Evolutionary conservation across 2,888 invertebrate genomes (phyloP).

Genomic region (Mongoloraphidia duomilia): DNA sequence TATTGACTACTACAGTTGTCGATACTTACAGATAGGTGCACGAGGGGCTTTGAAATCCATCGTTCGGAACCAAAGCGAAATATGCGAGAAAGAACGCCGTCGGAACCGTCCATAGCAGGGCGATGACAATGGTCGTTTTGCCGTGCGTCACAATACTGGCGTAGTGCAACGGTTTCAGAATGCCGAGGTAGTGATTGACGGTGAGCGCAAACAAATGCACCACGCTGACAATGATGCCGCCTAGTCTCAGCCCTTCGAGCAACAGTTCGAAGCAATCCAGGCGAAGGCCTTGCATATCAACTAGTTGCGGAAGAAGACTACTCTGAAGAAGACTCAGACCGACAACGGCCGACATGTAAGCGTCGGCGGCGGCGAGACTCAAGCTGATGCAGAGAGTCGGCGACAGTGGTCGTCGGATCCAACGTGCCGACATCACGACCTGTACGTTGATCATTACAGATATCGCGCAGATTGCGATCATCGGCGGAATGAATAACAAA

Average conservation of each 20-base stretch:
- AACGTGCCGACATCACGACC: slow-evolving; percentile 36
- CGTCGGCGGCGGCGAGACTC: slow-evolving; percentile 43
- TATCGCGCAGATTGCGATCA: slow-evolving; percentile 34
- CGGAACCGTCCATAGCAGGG: slow-evolving; percentile 41
- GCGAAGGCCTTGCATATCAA: slow-evolving; percentile 21
- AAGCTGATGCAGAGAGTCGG: slow-evolving; percentile 43
- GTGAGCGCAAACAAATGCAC: slow-evolving; percentile 46
- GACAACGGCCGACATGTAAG: slow-evolving; percentile 36
- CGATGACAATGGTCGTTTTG: slow-evolving; percentile 33
- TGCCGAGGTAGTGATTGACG: slow-evolving; percentile 51
- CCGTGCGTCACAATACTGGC: slow-evolving; percentile 34
- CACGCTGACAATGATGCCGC: slow-evolving; percentile 45
- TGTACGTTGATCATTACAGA: slow-evolving; percentile 38
- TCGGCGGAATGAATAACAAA: slow-evolving; percentile 22
- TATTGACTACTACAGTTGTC: too few species aligned
- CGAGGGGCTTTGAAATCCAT: slow-evolving; percentile 28
- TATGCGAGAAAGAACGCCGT: slow-evolving; percentile 34
- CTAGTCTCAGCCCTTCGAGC: slow-evolving; percentile 36
- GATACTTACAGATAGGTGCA: slow-evolving; percentile 15
- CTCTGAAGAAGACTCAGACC: slow-evolving; percentile 38
- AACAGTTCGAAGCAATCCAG: slow-evolving; percentile 24
- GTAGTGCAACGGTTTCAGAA: slow-evolving; percentile 39
- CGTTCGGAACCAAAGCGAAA: slow-evolving; percentile 32
- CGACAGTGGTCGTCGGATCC: slow-evolving; percentile 39
- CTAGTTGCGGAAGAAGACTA: slow-evolving; percentile 30